Conservation (phyloP, 2,888 invertebrate genomes). For the Ypsolopha scabrella region DNA sequence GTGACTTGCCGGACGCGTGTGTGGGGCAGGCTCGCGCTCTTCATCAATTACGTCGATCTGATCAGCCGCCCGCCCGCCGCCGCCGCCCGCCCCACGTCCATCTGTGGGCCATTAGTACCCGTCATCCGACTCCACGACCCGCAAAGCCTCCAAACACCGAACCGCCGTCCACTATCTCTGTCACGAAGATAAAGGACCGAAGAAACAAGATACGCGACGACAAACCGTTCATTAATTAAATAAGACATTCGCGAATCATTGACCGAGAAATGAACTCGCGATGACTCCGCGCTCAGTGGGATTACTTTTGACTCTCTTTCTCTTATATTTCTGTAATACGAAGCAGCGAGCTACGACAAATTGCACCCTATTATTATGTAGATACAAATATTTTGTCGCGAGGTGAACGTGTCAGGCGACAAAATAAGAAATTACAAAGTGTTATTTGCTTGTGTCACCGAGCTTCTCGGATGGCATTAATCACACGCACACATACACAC, state of each 20-base stretch:
- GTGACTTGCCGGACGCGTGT: background rate
- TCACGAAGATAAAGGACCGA: slow-evolving; percentile 10
- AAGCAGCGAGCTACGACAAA: background rate
- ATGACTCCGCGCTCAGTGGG: too few relatives aligned
- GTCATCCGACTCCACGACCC: slow-evolving; percentile 32
- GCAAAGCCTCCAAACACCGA: slow-evolving; percentile 1
- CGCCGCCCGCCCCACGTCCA: slow-evolving; percentile 42
- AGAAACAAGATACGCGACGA: slow-evolving; percentile 19
- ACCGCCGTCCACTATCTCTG: background rate
- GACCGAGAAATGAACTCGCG: slow-evolving; percentile 13
- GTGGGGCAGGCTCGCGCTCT: too few relatives aligned
- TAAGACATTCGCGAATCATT: slow-evolving; percentile 43
- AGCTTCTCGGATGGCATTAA: background rate
- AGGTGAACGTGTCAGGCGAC: background rate
- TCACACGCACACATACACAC: background rate
- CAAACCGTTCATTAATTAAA: slow-evolving; percentile 55
- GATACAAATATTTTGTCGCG: background rate
- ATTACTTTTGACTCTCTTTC: background rate
- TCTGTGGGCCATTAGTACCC: slow-evolving; percentile 52
- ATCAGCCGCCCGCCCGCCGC: slow-evolving; percentile 23
- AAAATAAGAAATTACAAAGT: slow-evolving; percentile 2
- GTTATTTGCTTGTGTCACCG: slow-evolving; percentile 1
- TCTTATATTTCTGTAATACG: background rate
- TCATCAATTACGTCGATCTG: slow-evolving; percentile 49
- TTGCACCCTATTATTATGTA: background rate